A percentile compares a stretch with the other conserved stretches of the same genome.
Evolutionary conservation across 2,888 invertebrate species (phyloP).

Genomic region (Microdon myrmicae): DNA sequence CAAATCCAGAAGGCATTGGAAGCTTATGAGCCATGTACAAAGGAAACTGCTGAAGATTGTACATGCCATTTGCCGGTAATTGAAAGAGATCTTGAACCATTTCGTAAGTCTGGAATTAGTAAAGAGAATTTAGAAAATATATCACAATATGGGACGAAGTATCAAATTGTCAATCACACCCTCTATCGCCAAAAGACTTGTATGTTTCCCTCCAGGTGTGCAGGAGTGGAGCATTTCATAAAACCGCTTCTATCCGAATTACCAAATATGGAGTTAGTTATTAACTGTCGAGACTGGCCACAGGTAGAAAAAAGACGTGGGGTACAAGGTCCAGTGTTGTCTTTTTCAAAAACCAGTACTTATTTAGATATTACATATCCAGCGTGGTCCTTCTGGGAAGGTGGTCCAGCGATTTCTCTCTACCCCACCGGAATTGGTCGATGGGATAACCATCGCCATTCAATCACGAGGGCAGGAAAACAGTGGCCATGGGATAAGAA

Average conservation of each 20-base stretch:
- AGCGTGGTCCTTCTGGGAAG: constrained; percentile 98
- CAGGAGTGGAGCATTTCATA: constrained; percentile 90
- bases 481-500: constrained; percentile 83
- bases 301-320: constrained; percentile 72
- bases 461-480: constrained; percentile 74
- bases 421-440: constrained; percentile 94
- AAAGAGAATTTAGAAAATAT: constrained; percentile 73
- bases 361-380: constrained; percentile 94
- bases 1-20: constrained; percentile 69
- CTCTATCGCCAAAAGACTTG: constrained; percentile 86
- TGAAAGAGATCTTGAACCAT: constrained; percentile 75
- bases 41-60: constrained; percentile 66
- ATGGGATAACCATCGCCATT: constrained; percentile 86
- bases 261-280: constrained; percentile 84
- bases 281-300: constrained; percentile 95
- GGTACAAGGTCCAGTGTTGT: constrained; percentile 83
- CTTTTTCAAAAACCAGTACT: constrained; percentile 88
- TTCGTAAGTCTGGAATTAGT: constrained; percentile 75
- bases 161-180: constrained; percentile 84
- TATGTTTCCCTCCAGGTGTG: constrained; percentile 92
- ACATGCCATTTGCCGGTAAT: constrained; percentile 75
- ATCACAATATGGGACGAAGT: constrained; percentile 74
- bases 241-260: constrained; percentile 74
- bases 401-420: constrained; percentile 93
- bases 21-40: constrained; percentile 70